phyloP scores from a whole-genome alignment of 2,113 vertebrate species.

The Apaloderma vittatum region DNA sequence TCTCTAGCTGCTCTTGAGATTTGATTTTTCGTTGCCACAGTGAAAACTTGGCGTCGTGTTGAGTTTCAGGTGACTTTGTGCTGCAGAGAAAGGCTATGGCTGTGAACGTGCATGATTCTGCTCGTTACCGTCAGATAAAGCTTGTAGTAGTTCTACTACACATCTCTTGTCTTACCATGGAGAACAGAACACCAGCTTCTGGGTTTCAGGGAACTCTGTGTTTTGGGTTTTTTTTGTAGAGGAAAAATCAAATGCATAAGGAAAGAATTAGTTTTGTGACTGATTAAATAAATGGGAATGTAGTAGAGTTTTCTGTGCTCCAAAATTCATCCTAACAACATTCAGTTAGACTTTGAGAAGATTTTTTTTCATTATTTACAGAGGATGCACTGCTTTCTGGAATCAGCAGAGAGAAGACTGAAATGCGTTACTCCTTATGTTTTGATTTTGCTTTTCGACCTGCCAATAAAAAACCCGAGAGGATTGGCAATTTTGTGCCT shows the following conservation, averaged over 20 bases:
- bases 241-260: background rate
- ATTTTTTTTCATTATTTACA: background rate
- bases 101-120: background rate
- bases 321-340: background rate
- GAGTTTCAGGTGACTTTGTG: background rate
- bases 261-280: background rate
- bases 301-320: background rate
- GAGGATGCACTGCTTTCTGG: background rate
- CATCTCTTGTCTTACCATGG: background rate
- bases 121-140: background rate
- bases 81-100: background rate
- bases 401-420: background rate
- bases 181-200: background rate
- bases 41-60: background rate
- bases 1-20: background rate
- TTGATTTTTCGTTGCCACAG: background rate
- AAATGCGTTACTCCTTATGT: background rate
- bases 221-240: background rate
- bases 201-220: background rate
- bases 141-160: background rate
- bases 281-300: constrained; percentile 24
- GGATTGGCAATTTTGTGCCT: background rate
- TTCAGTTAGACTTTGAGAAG: background rate
- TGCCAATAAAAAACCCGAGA: background rate
- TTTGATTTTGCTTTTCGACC: background rate